Evolutionary conservation across 2,797 vertebrate species (phyloP).

Genomic region (Anguilla obscura): DNA sequence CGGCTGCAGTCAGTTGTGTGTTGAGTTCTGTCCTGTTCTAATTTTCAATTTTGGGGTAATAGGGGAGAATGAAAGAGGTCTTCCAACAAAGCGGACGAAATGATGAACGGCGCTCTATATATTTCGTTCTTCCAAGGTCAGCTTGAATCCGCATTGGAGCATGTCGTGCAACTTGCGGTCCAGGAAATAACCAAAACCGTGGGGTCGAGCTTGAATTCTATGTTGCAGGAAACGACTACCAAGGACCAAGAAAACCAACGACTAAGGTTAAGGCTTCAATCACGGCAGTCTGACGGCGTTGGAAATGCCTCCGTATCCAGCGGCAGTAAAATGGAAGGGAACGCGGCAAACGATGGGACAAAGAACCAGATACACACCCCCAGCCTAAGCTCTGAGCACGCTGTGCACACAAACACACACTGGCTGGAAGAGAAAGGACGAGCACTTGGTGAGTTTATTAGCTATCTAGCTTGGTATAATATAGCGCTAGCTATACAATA

Average conservation of each 20-base stretch:
- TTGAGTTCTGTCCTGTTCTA: conserved; percentile 34
- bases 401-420: conserved; percentile 56
- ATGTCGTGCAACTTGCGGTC: conserved; percentile 77
- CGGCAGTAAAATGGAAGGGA: conserved; percentile 42
- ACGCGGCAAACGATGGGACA: conserved; percentile 52
- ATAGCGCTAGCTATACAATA: neutral
- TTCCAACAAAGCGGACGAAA: conserved; percentile 53
- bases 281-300: conserved; percentile 46
- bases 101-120: conserved; percentile 78
- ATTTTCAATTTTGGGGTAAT: conserved; percentile 38
- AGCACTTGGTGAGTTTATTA: conserved; percentile 67
- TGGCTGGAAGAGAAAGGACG: conserved; percentile 71
- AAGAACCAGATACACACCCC: conserved; percentile 58
- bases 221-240: conserved; percentile 72
- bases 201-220: conserved; percentile 69
- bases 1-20: conserved; percentile 44
- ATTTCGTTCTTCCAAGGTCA: conserved; percentile 82
- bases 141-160: conserved; percentile 78
- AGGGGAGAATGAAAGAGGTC: conserved; percentile 66
- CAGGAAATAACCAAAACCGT: conserved; percentile 76
- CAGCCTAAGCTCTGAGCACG: conserved; percentile 51
- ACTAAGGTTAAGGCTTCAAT: conserved; percentile 62
- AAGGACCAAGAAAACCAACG: conserved; percentile 75
- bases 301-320: conserved; percentile 39
- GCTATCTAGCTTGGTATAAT: neutral